Percentiles rank a stretch among this genome's conserved stretches.
Evolutionary conservation across 2,113 vertebrate genomes (phyloP).

Genomic region (Genyomyrus donnyi): DNA sequence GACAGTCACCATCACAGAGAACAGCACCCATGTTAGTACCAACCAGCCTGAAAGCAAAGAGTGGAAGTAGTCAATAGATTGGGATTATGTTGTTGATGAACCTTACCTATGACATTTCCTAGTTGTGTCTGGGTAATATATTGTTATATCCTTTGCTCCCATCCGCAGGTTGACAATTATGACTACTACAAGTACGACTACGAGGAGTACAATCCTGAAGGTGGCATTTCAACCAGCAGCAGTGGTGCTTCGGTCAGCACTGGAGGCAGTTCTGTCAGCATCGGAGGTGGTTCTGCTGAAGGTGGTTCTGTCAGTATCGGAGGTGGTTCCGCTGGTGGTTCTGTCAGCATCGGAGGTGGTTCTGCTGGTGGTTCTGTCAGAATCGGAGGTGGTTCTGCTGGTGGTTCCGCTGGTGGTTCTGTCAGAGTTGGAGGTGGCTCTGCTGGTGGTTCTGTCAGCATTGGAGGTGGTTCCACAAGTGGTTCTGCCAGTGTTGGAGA

Average conservation of each 20-base stretch:
- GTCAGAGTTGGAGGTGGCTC: conserved; percentile 33
- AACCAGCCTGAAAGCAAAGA: not conserved
- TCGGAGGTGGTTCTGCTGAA: conserved; percentile 42
- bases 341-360: conserved; percentile 28
- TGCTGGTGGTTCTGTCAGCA: conserved; percentile 17
- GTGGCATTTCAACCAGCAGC: conserved; percentile 25
- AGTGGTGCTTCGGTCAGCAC: conserved; percentile 33
- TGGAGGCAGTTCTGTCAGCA: conserved; percentile 35
- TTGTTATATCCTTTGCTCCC: not conserved
- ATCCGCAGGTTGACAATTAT: conserved; percentile 36
- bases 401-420: not conserved
- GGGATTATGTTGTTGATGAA: not conserved
- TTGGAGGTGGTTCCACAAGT: conserved; percentile 26
- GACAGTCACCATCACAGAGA: conserved; percentile 33
- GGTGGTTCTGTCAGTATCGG: not conserved
- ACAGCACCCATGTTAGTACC: conserved; percentile 38
- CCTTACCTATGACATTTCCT: not conserved
- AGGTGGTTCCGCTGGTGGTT: conserved; percentile 16
- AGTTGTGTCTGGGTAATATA: not conserved
- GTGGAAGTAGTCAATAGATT: not conserved
- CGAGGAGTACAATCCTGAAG: conserved; percentile 36
- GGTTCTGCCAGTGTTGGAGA: conserved; percentile 18
- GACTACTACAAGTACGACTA: conserved; percentile 43
- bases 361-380: conserved; percentile 30
- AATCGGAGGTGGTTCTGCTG: not conserved